Conservation (phyloP, 2,888 invertebrate species). For the Lasioglossum figueresi region DNA sequence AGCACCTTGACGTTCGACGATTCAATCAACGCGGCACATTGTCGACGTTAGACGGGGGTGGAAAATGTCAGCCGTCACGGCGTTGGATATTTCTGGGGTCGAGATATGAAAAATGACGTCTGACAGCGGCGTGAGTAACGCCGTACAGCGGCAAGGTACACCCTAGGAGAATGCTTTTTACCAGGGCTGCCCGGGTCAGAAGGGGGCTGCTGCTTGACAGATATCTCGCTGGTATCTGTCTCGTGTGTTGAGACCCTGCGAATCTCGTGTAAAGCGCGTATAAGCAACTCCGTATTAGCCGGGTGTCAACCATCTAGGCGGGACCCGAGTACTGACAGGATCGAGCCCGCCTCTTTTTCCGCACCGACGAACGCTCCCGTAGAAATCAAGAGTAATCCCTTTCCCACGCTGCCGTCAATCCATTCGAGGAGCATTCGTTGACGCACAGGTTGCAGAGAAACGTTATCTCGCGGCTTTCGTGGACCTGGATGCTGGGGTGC, state of each 20-base stretch:
- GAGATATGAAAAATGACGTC: conserved; percentile 77
- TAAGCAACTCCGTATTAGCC: conserved; percentile 66
- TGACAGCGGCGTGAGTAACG: conserved; percentile 59
- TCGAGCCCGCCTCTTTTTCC: conserved; percentile 45
- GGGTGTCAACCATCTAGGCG: conserved; percentile 48
- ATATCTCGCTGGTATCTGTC: conserved; percentile 59
- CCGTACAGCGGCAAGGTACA: conserved; percentile 46
- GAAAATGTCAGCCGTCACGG: conserved; percentile 71
- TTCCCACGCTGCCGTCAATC: not conserved
- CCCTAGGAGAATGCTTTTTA: conserved; percentile 66
- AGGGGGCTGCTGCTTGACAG: conserved; percentile 59
- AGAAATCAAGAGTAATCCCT: conserved; percentile 14
- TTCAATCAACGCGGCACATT: conserved; percentile 78
- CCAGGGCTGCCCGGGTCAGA: conserved; percentile 30
- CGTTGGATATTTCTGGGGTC: conserved; percentile 68
- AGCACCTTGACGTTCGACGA: conserved; percentile 74
- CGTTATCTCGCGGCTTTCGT: not conserved
- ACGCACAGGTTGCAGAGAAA: not conserved
- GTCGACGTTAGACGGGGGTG: conserved; percentile 66
- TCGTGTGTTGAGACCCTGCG: conserved; percentile 44
- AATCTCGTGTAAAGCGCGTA: conserved; percentile 55
- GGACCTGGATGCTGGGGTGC: not conserved
- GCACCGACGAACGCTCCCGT: not conserved
- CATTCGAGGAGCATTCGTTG: not conserved
- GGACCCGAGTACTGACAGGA: conserved; percentile 32